Evolutionary conservation across 2,113 vertebrate species (phyloP).

Genomic region (Anolis sagrei): DNA sequence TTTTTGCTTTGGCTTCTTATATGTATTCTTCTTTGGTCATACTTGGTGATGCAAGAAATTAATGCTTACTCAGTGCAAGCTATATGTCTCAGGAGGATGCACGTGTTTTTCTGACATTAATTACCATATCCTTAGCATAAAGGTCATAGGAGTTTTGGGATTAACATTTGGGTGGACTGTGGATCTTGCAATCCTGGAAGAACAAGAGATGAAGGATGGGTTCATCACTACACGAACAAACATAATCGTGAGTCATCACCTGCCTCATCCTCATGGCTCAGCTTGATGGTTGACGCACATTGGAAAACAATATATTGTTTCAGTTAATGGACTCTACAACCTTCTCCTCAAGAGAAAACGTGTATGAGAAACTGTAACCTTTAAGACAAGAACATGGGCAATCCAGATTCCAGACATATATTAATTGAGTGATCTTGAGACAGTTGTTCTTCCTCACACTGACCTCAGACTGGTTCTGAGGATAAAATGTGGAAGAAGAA

Average conservation of each 20-base stretch:
- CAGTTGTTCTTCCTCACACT: too few relatives aligned
- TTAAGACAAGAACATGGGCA: too few relatives aligned
- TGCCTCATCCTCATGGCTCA: background rate
- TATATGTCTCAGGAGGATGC: background rate
- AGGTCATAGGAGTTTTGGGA: background rate
- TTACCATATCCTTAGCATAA: background rate
- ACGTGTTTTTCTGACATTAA: background rate
- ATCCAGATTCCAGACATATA: too few relatives aligned
- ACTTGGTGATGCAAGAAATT: background rate
- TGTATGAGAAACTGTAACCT: background rate
- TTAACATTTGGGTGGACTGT: background rate
- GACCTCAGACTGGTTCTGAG: too few relatives aligned
- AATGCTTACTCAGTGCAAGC: background rate
- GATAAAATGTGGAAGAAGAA: too few relatives aligned
- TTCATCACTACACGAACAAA: background rate
- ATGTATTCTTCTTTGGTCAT: background rate
- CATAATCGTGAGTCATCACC: constrained; percentile 27
- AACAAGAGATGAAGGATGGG: background rate
- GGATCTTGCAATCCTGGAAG: background rate
- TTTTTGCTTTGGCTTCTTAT: too few relatives aligned
- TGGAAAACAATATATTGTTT: background rate
- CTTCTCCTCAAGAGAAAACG: background rate
- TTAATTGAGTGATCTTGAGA: too few relatives aligned
- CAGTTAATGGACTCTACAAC: background rate
- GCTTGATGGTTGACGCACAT: background rate